These are phyloP conservation scores for Eubucco bourcierii DNA, from an alignment of 2,113 vertebrate species.

Conservation along the genomic window DNA sequence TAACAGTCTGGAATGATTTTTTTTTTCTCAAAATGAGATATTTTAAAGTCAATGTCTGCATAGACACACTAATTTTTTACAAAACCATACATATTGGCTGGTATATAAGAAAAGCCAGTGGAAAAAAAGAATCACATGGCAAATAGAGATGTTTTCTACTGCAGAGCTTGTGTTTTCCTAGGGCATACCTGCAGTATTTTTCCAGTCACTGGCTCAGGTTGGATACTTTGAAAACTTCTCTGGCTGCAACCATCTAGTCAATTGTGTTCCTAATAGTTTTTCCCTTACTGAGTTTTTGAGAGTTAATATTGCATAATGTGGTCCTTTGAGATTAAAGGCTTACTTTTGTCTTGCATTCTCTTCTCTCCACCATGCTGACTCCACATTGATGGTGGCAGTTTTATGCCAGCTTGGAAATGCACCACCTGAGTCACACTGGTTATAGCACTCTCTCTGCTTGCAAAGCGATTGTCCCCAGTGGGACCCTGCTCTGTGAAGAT, in stretches of 20 bases:
- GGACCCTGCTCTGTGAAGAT: not conserved
- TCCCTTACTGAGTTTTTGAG: not conserved
- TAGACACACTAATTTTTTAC: not conserved
- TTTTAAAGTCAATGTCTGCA: not conserved
- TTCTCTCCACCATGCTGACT: not conserved
- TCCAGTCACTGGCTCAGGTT: not conserved
- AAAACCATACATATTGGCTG: not conserved
- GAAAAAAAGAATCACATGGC: not conserved
- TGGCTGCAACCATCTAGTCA: not conserved
- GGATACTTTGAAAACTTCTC: not conserved
- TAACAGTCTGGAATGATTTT: not conserved
- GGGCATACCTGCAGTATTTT: not conserved
- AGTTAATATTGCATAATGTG: not conserved
- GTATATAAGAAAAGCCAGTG: not conserved
- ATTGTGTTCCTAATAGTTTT: not conserved
- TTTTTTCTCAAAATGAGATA: not conserved
- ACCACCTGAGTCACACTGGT: not conserved
- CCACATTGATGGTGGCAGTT: not conserved
- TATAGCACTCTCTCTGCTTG: not conserved
- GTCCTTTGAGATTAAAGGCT: not conserved
- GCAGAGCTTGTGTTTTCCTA: not conserved
- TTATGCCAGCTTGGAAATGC: not conserved
- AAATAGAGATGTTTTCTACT: not conserved
- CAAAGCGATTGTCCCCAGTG: not conserved
- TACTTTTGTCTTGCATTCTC: not conserved